Conservation (phyloP, 2,113 vertebrate genomes). For the Pterocles burchelli region DNA sequence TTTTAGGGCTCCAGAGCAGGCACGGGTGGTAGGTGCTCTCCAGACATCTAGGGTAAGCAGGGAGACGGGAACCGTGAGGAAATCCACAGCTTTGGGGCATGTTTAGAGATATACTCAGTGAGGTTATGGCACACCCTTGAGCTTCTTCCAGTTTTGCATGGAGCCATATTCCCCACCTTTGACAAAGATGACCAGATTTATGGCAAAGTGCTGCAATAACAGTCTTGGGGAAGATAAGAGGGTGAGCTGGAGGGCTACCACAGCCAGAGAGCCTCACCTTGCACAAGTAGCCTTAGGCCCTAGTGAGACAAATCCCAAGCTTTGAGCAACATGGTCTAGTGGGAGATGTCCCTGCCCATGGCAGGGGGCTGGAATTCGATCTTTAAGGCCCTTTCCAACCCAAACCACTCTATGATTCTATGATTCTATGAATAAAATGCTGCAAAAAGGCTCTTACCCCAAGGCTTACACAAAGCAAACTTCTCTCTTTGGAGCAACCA, state of each 20-base stretch:
- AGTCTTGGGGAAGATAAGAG: neutral
- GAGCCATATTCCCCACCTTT: neutral
- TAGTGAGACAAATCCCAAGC: neutral
- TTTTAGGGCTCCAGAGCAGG: neutral
- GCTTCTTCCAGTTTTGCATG: neutral
- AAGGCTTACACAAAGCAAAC: neutral
- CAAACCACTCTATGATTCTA: too few species aligned
- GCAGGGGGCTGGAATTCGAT: too few species aligned
- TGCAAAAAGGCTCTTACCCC: neutral
- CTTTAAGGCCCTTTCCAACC: too few species aligned
- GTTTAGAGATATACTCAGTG: accelerated
- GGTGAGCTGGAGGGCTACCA: neutral
- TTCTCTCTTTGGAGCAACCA: neutral
- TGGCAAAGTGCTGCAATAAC: neutral
- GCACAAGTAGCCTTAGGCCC: neutral
- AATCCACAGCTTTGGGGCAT: neutral
- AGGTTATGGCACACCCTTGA: neutral
- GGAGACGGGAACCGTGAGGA: accelerated
- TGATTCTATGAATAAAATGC: neutral
- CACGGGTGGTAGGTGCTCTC: neutral
- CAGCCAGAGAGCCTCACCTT: neutral
- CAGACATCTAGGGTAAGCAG: neutral
- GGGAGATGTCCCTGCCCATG: too few species aligned
- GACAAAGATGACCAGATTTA: neutral
- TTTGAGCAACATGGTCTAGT: too few species aligned